Conservation (phyloP, 2,797 vertebrate species). For the Neosilurus hyrtlii region DNA sequence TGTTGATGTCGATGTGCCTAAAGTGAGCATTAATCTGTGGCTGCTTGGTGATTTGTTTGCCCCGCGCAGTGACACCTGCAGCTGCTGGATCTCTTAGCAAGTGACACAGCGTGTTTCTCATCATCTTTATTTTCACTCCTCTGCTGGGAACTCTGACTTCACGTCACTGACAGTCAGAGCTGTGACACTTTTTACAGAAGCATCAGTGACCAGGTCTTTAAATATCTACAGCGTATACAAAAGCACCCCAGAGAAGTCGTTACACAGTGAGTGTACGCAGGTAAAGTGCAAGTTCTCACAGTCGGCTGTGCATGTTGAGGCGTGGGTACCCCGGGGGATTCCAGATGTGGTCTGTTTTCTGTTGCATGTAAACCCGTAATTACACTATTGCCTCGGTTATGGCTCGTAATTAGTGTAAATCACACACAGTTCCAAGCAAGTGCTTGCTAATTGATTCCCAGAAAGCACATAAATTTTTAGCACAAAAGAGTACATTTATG, state of each 20-base stretch:
- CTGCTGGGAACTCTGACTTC: background rate
- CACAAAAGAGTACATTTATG: background rate
- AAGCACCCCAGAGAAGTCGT: conserved; percentile 8
- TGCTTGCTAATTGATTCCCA: conserved; percentile 63
- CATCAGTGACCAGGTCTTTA: background rate
- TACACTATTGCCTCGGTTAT: conserved; percentile 70
- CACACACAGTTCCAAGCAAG: conserved; percentile 58
- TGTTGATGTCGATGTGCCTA: conserved; percentile 3
- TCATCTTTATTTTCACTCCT: conserved; percentile 14
- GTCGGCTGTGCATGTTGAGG: conserved; percentile 68
- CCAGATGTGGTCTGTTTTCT: conserved; percentile 73
- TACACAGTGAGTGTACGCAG: conserved; percentile 2
- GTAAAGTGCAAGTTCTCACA: conserved; percentile 70
- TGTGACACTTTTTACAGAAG: background rate
- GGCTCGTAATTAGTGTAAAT: conserved; percentile 70
- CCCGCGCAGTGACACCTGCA: conserved; percentile 47
- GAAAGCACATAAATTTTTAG: background rate
- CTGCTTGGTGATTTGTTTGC: conserved; percentile 52
- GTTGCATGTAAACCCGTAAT: conserved; percentile 73
- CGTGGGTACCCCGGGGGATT: conserved; percentile 67
- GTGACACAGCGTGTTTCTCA: conserved; percentile 51
- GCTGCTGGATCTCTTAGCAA: conserved; percentile 24
- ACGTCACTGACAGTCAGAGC: background rate
- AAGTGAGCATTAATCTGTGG: conserved; percentile 39
- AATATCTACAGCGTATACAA: conserved; percentile 1